A percentile compares a stretch with the other conserved stretches of the same genome.
These are phyloP conservation scores for Drosophila sp. DNA, from an alignment of 1,140 invertebrate species.

Conservation along the genomic window DNA sequence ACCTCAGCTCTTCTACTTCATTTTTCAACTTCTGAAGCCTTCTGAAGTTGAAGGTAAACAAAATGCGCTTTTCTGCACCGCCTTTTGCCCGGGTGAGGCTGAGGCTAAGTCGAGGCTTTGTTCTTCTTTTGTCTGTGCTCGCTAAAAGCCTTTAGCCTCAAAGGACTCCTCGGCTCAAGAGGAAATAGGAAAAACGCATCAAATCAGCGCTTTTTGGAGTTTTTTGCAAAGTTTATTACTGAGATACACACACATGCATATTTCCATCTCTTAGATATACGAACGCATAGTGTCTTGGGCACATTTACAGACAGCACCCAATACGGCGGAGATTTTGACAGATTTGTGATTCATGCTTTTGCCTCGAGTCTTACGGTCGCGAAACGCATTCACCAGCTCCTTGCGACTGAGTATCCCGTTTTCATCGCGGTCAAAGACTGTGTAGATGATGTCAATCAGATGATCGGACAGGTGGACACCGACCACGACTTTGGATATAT, in stretches of 20 bases:
- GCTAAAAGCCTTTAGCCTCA: conserved; percentile 57
- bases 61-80: conserved; percentile 58
- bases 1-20: conserved; percentile 23
- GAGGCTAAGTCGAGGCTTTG: conserved; percentile 38
- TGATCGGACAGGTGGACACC: conserved; percentile 25
- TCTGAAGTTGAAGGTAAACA: conserved; percentile 60
- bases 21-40: conserved; percentile 51
- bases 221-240: conserved; percentile 15
- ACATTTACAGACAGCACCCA: conserved; percentile 37
- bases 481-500: conserved; percentile 37
- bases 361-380: neutral
- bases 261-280: no score
- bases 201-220: conserved; percentile 40
- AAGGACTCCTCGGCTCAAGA: conserved; percentile 45
- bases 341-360: neutral
- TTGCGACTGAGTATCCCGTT: conserved; percentile 32
- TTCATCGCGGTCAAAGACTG: conserved; percentile 44
- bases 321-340: neutral
- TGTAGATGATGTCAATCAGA: conserved; percentile 43
- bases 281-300: neutral
- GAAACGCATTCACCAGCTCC: conserved; percentile 30
- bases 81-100: neutral
- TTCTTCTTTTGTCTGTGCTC: conserved; percentile 31
- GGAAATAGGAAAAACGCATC: conserved; percentile 25
- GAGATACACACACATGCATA: neutral